Evolutionary conservation across 2,113 vertebrate species (phyloP).

Genomic region (Pelvicachromis taeniatus): DNA sequence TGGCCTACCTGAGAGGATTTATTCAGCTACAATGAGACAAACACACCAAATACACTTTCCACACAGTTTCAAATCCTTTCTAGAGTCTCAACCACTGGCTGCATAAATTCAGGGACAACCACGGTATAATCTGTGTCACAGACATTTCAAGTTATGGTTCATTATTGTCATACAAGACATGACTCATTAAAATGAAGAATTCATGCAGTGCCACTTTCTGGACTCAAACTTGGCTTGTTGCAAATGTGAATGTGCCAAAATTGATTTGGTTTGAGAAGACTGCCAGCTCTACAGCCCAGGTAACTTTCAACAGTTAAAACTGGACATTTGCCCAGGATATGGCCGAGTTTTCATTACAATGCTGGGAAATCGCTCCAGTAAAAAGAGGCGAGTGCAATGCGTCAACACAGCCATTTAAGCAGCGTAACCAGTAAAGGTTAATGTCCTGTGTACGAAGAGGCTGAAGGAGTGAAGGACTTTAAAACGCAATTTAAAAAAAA

Average conservation of each 20-base stretch:
- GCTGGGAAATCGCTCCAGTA: background rate
- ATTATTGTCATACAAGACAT: background rate
- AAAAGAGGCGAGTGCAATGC: background rate
- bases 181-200: background rate
- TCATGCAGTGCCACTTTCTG: background rate
- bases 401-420: background rate
- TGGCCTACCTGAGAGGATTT: background rate
- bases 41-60: background rate
- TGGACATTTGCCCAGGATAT: constrained; percentile 19
- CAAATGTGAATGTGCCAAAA: background rate
- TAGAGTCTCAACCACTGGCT: background rate
- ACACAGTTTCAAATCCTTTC: background rate
- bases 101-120: background rate
- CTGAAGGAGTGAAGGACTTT: no score
- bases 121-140: background rate
- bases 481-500: background rate
- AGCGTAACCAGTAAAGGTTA: background rate
- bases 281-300: background rate
- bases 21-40: background rate
- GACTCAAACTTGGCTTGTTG: background rate
- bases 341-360: background rate
- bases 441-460: background rate
- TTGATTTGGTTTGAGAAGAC: background rate
- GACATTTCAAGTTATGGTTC: background rate
- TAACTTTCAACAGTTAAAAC: background rate